Conservation (phyloP, 2,888 invertebrate species). For the Ormyrus labotus region DNA sequence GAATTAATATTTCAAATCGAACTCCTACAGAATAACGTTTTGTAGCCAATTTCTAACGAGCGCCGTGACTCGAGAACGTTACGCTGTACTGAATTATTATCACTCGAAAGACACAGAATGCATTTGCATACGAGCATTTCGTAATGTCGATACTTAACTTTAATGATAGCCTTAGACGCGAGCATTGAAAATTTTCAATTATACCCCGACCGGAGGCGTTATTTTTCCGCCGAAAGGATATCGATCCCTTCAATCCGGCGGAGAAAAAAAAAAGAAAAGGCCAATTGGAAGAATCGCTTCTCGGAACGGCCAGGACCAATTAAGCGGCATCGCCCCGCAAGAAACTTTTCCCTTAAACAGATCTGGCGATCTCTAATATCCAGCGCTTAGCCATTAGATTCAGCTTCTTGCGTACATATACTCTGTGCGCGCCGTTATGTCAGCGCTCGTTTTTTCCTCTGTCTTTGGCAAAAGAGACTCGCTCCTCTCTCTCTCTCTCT, state of each 20-base stretch:
- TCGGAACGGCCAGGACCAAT: constrained; percentile 7
- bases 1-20: not conserved
- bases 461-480: constrained; percentile 4
- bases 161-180: too few relatives aligned
- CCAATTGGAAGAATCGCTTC: too few relatives aligned
- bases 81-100: too few relatives aligned
- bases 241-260: too few relatives aligned
- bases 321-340: constrained; percentile 29
- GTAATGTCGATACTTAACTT: too few relatives aligned
- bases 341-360: constrained; percentile 41
- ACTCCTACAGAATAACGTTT: constrained; percentile 1
- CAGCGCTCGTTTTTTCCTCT: not conserved
- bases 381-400: constrained; percentile 22
- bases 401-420: not conserved
- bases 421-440: constrained; percentile 11
- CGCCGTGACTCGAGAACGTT: not conserved
- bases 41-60: not conserved
- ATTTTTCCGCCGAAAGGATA: too few relatives aligned
- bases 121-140: too few relatives aligned
- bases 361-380: constrained; percentile 13
- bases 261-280: too few relatives aligned
- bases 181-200: too few relatives aligned
- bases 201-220: too few relatives aligned
- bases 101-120: too few relatives aligned
- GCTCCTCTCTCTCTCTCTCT: not conserved